Evolutionary conservation across 2,797 vertebrate genomes (phyloP).

Genomic region (Lagorchestes hirsutus): DNA sequence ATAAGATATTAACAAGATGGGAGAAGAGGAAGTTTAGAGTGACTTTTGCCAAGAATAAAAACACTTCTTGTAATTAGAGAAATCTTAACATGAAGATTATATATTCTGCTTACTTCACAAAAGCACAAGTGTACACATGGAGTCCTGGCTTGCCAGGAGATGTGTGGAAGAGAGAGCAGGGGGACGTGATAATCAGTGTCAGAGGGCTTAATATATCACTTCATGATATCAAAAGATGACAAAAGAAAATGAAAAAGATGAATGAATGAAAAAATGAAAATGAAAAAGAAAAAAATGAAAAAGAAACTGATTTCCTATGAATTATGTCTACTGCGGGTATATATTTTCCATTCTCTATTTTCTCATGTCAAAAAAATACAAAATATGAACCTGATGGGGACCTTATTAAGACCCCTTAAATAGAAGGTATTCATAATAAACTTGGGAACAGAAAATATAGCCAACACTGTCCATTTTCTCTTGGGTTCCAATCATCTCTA

Average conservation of each 20-base stretch:
- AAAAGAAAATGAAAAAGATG: background rate
- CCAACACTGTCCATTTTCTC: background rate
- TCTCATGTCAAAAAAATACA: background rate
- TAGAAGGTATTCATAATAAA: background rate
- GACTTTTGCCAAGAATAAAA: conserved; percentile 5
- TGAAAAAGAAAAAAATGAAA: background rate
- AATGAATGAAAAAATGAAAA: background rate
- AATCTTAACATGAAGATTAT: background rate
- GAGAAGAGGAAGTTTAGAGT: conserved; percentile 5
- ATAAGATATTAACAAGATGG: background rate
- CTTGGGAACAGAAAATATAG: background rate
- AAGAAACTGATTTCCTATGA: background rate
- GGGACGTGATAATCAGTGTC: background rate
- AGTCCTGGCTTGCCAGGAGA: background rate
- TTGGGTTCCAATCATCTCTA: background rate
- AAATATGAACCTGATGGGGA: background rate
- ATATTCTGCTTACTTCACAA: conserved; percentile 7
- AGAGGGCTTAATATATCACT: background rate
- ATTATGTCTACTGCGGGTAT: background rate
- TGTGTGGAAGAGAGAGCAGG: background rate
- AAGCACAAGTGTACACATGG: background rate
- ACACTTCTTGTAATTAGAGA: conserved; percentile 28
- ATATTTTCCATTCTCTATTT: background rate
- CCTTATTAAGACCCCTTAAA: background rate
- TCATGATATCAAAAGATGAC: background rate